Percentiles rank a stretch among this genome's conserved stretches.
phyloP scores from a whole-genome alignment of 2,797 vertebrate species.

The Oryzias sinensis region DNA sequence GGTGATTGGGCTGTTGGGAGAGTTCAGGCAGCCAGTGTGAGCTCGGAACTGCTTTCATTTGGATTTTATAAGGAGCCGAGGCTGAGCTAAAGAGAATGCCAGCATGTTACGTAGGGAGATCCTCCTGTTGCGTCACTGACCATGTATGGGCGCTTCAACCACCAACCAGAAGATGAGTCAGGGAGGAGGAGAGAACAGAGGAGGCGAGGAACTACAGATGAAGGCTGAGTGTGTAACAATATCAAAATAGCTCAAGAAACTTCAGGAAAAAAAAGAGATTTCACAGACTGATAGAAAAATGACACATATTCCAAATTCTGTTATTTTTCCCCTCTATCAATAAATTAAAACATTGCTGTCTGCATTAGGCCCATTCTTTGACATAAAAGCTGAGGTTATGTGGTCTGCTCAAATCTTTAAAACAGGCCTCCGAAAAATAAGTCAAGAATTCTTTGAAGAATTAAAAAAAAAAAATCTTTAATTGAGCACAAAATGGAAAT shows the following conservation, averaged over 20 bases:
- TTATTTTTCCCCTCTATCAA: too few relatives aligned
- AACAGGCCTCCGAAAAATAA: too few relatives aligned
- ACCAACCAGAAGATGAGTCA: slow-evolving; percentile 35
- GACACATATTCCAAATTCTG: too few relatives aligned
- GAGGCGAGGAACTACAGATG: neutral
- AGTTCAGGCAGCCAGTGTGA: slow-evolving; percentile 6
- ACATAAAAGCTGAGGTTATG: too few relatives aligned
- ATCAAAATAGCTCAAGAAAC: neutral
- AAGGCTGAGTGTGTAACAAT: neutral
- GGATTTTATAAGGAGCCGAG: slow-evolving; percentile 13
- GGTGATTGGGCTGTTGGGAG: slow-evolving; percentile 14
- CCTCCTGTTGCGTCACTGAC: slow-evolving; percentile 72
- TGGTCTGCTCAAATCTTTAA: too few relatives aligned
- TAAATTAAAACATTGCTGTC: too few relatives aligned
- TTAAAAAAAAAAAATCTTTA: too few relatives aligned
- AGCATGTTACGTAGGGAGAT: slow-evolving; percentile 60
- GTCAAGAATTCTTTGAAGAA: too few relatives aligned
- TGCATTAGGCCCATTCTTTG: too few relatives aligned
- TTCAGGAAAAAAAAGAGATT: too few relatives aligned
- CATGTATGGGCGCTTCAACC: slow-evolving; percentile 55
- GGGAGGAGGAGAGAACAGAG: slow-evolving; percentile 2
- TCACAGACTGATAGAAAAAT: too few relatives aligned
- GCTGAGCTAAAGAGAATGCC: slow-evolving; percentile 21
- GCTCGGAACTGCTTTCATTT: neutral
- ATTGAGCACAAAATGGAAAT: too few relatives aligned